A percentile compares a stretch with the other conserved stretches of the same genome.
phyloP scores from a whole-genome alignment of 1,140 invertebrate species.

The Macrosteles quadrilineatus region DNA sequence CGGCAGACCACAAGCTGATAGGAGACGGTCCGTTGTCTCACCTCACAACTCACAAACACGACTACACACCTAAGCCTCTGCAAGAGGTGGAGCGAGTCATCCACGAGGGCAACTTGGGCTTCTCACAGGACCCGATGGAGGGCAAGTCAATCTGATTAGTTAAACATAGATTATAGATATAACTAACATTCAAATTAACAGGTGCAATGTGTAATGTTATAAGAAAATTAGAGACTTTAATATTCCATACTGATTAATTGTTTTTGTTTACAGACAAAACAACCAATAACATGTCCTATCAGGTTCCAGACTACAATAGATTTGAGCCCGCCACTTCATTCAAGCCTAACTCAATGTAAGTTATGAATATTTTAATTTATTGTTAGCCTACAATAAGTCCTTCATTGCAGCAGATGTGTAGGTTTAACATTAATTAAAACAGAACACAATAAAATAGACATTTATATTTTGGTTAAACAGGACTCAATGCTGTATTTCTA shows the following conservation, averaged over 20 bases:
- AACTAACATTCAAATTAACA: too few species aligned
- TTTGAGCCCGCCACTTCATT: slow-evolving; percentile 37
- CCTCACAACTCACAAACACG: slow-evolving; percentile 40
- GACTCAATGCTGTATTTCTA: too few species aligned
- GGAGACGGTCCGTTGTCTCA: slow-evolving; percentile 38
- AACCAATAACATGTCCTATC: slow-evolving; percentile 36
- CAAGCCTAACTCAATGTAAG: slow-evolving; percentile 36
- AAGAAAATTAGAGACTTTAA: too few species aligned
- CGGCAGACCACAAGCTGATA: slow-evolving; percentile 36
- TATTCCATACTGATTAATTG: too few species aligned
- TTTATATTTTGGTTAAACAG: too few species aligned
- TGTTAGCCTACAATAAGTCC: too few species aligned
- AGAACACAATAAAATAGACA: too few species aligned
- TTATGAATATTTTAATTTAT: too few species aligned
- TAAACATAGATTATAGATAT: too few species aligned
- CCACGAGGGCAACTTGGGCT: slow-evolving; percentile 33
- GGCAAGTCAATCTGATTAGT: slow-evolving; percentile 28
- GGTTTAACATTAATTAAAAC: too few species aligned
- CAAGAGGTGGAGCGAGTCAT: slow-evolving; percentile 28
- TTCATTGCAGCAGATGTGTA: too few species aligned
- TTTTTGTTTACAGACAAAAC: slow-evolving; percentile 32
- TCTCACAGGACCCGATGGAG: slow-evolving; percentile 37
- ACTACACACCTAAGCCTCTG: slow-evolving; percentile 39
- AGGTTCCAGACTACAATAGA: slow-evolving; percentile 35
- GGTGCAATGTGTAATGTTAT: too few species aligned